A percentile compares a stretch with the other conserved stretches of the same genome.
Evolutionary conservation across 2,113 vertebrate genomes (phyloP).

Genomic region (Myiopsitta monachus): DNA sequence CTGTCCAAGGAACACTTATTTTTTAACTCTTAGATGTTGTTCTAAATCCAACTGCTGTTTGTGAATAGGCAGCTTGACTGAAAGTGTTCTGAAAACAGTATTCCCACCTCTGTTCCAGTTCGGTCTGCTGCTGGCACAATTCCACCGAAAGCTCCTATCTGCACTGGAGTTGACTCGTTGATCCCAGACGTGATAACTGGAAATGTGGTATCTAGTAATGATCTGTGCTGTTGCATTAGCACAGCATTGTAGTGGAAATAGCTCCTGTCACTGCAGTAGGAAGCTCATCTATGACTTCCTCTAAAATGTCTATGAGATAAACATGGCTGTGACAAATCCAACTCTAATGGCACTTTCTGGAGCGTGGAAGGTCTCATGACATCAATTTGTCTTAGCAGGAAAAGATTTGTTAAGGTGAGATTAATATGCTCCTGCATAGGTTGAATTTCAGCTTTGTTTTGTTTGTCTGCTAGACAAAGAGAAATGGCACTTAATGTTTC

Average conservation of each 20-base stretch:
- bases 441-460: neutral
- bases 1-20: neutral
- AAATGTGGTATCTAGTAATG: neutral
- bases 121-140: neutral
- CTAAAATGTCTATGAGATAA: neutral
- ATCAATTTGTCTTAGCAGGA: neutral
- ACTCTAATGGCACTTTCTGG: neutral
- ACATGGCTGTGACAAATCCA: neutral
- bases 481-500: neutral
- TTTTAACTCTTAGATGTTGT: neutral
- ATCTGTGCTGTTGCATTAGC: neutral
- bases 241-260: neutral
- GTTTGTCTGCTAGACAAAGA: neutral
- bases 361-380: neutral
- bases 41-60: neutral
- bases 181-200: neutral
- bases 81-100: neutral
- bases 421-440: neutral
- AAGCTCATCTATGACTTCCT: neutral
- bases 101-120: neutral
- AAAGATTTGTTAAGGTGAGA: neutral
- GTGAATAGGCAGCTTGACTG: neutral
- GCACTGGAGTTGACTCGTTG: neutral
- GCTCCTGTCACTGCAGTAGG: neutral
- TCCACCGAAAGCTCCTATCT: neutral